Base-by-base conservation (phyloP, 2,797 vertebrate species). In the Psittacula derbiana region DNA sequence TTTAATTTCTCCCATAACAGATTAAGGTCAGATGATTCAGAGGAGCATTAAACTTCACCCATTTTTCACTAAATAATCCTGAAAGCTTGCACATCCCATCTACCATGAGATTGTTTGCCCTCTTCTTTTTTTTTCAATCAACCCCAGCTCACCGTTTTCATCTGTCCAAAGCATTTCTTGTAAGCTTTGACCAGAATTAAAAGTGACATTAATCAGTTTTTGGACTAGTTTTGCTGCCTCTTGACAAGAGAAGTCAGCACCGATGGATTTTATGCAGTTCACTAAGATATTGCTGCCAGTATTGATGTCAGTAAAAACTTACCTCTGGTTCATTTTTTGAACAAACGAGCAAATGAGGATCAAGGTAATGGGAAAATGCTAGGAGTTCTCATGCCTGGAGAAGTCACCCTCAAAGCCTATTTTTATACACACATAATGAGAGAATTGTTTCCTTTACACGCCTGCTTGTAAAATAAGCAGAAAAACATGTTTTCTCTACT, bases 261-360 rank as follows among this genome's bases (percentile, higher is more conserved):
- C 65, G 50, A 64, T 25, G 90, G 52, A 66, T 61, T 69, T 95
- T 85, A 85, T 46, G 44, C 44, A 60, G 61, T 64, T 75, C n/a
- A 3, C 44, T 69, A 33, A n/a, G 76, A 79, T 41, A 90, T 5
- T 30, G 33, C 43, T 89, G 78, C 49, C 52, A 36, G 36, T 36
- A 36, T 36, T 36, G 36, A 6, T 66, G 80, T 62, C 65, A 69
- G 70, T 78, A 53, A 94, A 96, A 92, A 97, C 83, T 88, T 96
- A 96, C 71, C 83, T 89, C 74, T 73, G 58, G 75, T 47, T 86
- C 73, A 70, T 80, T 96, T 92, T 94, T 93, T 74, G 91, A 94
- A 94, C 64, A 90, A 95, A 91, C 58, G 53, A 82, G 84, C 81
- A 88, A 80, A 78, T 82, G 93, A 92, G 31, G 65, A 81, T 67